Conservation (phyloP, 2,113 vertebrate species). For the Heptranchias perlo region DNA sequence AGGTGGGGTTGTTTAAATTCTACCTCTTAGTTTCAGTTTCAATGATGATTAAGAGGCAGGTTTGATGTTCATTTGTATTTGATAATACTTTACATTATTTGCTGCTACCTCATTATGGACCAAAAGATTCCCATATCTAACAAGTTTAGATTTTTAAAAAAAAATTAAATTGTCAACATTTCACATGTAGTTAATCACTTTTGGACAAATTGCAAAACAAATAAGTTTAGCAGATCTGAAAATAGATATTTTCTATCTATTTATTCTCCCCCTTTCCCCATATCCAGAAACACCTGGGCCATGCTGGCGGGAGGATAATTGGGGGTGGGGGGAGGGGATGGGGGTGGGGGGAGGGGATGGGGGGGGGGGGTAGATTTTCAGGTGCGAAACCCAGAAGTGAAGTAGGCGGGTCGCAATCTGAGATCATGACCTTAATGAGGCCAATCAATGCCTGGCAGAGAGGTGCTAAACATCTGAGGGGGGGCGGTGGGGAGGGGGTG, state of each 20-base stretch:
- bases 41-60: background rate
- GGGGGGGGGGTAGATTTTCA: too few species aligned
- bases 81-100: background rate
- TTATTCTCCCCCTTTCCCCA: background rate
- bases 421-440: too few species aligned
- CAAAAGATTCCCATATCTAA: background rate
- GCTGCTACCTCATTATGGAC: background rate
- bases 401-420: too few species aligned
- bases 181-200: background rate
- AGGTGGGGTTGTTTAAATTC: too few species aligned
- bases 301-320: too few species aligned
- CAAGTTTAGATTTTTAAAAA: background rate
- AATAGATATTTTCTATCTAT: background rate
- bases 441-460: too few species aligned
- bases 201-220: background rate
- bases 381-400: too few species aligned
- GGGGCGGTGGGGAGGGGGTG: too few species aligned
- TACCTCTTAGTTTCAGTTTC: background rate
- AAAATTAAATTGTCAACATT: too few species aligned
- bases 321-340: too few species aligned
- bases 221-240: background rate
- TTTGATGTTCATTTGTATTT: background rate
- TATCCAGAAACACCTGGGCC: background rate
- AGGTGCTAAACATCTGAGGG: too few species aligned
- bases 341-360: too few species aligned